Evolutionary conservation across 2,888 invertebrate species (phyloP).

Genomic region (Pollenia amentaria): DNA sequence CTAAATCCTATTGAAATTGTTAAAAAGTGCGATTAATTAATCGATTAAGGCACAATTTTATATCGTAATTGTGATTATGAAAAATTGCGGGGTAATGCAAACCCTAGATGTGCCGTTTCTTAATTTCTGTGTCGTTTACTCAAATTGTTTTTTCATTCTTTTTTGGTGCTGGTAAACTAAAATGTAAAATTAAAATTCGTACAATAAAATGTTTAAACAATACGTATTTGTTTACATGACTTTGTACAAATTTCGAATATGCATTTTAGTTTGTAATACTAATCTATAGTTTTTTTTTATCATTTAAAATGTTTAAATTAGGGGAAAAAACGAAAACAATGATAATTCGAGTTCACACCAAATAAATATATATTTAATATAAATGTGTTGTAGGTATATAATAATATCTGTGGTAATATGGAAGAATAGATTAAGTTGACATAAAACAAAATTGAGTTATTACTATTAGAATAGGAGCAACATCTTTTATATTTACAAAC

Average conservation of each 20-base stretch:
- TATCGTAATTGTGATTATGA: no score
- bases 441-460: no score
- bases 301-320: neutral
- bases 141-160: neutral
- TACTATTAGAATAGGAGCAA: no score
- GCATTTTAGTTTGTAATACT: slow-evolving; percentile 7
- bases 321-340: neutral
- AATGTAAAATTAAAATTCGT: slow-evolving; percentile 5
- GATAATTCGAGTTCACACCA: slow-evolving; percentile 50
- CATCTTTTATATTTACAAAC: no score
- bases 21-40: no score
- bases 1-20: no score
- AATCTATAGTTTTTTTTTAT: neutral
- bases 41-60: no score
- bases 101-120: slow-evolving; percentile 1
- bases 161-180: slow-evolving; percentile 1
- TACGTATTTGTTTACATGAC: slow-evolving; percentile 16
- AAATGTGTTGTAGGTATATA: no score
- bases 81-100: no score
- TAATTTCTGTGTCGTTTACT: slow-evolving; percentile 10
- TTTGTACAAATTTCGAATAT: slow-evolving; percentile 22
- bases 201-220: neutral
- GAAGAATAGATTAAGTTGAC: no score
- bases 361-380: neutral
- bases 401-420: no score